Conservation (phyloP, 2,888 invertebrate species). For the Folsomia manolachei region DNA sequence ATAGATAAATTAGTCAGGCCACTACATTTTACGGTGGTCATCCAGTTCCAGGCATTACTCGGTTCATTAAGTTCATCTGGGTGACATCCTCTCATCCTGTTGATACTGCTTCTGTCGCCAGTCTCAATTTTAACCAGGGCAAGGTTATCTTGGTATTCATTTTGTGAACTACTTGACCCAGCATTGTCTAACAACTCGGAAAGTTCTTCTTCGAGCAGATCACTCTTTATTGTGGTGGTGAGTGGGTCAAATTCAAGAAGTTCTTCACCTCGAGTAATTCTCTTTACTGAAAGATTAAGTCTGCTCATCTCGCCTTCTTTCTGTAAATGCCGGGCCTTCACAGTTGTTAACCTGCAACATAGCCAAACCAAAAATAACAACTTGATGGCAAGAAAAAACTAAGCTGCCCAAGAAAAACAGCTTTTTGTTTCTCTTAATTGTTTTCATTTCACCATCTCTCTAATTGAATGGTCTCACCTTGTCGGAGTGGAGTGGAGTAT, state of each 20-base stretch:
- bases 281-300: background rate
- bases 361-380: background rate
- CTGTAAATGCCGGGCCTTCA: background rate
- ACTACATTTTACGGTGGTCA: background rate
- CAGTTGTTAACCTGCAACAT: background rate
- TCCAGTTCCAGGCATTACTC: slow-evolving; percentile 2
- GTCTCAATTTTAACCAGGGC: background rate
- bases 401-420: background rate
- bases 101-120: background rate
- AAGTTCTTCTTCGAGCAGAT: too few relatives aligned
- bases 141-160: background rate
- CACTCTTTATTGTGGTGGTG: too few relatives aligned
- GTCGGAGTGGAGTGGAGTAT: too few relatives aligned
- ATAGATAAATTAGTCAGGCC: background rate
- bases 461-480: background rate
- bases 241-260: too few relatives aligned
- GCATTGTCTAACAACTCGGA: too few relatives aligned
- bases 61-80: background rate
- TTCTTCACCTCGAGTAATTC: background rate
- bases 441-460: background rate
- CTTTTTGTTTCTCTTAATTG: background rate
- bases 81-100: background rate
- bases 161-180: too few relatives aligned
- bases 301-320: background rate
- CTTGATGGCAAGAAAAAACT: background rate